phyloP scores from a whole-genome alignment of 2,888 invertebrate genomes.

The Eupelmus urozonus region DNA sequence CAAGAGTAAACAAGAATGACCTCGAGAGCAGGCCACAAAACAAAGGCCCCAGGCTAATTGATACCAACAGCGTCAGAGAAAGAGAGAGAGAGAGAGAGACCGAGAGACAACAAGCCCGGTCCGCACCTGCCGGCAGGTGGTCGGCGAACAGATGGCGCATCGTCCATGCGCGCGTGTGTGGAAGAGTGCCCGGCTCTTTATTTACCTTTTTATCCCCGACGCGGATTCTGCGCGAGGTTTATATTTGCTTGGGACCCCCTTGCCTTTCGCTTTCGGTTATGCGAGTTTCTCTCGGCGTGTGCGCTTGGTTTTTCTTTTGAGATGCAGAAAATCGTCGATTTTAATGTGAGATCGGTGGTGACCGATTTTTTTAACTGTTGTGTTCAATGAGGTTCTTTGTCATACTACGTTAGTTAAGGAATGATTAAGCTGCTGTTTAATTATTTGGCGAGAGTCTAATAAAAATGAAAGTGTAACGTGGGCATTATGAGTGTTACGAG shows the following conservation, averaged over 20 bases:
- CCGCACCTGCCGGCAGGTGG: conserved; percentile 74
- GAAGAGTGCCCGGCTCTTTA: not conserved
- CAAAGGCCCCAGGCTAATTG: conserved; percentile 68
- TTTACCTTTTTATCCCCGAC: conserved; percentile 29
- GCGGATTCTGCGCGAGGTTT: too few species aligned
- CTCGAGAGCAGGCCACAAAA: conserved; percentile 59
- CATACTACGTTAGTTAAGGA: too few species aligned
- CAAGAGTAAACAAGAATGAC: conserved; percentile 70
- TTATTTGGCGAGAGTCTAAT: too few species aligned
- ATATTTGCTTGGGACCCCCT: too few species aligned
- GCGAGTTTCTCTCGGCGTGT: not conserved
- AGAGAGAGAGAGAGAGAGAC: conserved; percentile 51
- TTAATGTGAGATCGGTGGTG: too few species aligned
- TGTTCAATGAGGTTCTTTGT: too few species aligned
- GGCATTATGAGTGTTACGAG: too few species aligned
- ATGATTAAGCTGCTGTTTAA: too few species aligned
- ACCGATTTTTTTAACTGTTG: too few species aligned
- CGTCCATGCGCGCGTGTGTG: conserved; percentile 11
- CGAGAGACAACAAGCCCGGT: conserved; percentile 58
- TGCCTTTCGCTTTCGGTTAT: not conserved
- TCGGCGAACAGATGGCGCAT: conserved; percentile 69
- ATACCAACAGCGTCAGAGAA: conserved; percentile 60
- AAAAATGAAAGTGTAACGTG: too few species aligned
- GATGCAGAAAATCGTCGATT: too few species aligned
- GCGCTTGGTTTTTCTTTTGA: not conserved